A percentile compares a stretch with the other conserved stretches of the same genome.
These are phyloP conservation scores for Samia ricini DNA, from an alignment of 1,140 invertebrate genomes.

Conservation along the genomic window DNA sequence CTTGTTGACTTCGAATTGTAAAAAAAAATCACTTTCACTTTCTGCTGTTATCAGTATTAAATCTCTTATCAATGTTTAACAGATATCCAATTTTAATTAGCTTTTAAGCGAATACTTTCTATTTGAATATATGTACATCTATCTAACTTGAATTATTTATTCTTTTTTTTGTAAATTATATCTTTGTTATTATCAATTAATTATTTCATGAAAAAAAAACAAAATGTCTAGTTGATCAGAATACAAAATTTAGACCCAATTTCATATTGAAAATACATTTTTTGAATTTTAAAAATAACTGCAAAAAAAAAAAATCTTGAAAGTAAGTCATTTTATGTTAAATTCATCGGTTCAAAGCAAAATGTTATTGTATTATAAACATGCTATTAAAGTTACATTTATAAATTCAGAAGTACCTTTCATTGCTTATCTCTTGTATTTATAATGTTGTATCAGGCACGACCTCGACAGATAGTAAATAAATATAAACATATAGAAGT, in stretches of 20 bases:
- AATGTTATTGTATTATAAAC: not conserved
- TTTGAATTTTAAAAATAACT: too few relatives aligned
- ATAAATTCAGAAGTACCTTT: conserved; percentile 6
- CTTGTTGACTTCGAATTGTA: conserved; percentile 9
- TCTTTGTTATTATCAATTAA: too few relatives aligned
- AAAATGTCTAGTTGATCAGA: too few relatives aligned
- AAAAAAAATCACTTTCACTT: conserved; percentile 25
- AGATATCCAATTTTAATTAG: not conserved
- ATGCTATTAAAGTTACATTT: not conserved
- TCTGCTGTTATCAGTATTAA: conserved; percentile 5
- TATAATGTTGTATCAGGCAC: conserved; percentile 6
- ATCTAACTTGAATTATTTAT: too few relatives aligned
- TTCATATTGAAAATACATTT: too few relatives aligned
- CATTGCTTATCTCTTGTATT: conserved; percentile 13
- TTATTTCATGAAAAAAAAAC: too few relatives aligned
- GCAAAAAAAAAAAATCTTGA: not conserved
- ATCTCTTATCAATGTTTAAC: conserved; percentile 1
- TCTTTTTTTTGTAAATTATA: too few relatives aligned
- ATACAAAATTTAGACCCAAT: too few relatives aligned
- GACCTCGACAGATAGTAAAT: conserved; percentile 6
- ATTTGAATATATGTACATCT: not conserved
- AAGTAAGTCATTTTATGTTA: not conserved
- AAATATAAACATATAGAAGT: conserved; percentile 4
- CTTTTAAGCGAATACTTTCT: not conserved
- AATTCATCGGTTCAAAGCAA: not conserved